Percentiles rank a stretch among this genome's conserved stretches.
Conservation (phyloP, 2,888 invertebrate genomes). For the Bugulina stolonifera region DNA sequence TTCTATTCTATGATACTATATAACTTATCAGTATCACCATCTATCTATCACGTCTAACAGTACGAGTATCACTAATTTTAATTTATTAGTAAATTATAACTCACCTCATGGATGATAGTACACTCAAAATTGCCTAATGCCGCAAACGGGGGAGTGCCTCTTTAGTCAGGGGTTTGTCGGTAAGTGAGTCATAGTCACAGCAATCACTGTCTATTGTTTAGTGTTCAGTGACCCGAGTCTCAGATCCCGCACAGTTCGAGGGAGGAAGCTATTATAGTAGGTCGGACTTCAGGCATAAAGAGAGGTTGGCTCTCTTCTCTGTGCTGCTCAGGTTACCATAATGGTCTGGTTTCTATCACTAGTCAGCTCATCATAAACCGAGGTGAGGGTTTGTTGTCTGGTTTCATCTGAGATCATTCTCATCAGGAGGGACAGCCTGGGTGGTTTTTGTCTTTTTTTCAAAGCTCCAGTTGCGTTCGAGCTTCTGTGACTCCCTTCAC, state of each 20-base stretch:
- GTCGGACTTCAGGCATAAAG: background rate
- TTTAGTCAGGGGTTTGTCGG: background rate
- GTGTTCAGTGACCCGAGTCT: background rate
- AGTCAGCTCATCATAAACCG: constrained; percentile 5
- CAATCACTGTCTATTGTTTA: background rate
- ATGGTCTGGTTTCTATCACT: background rate
- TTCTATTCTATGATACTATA: too few relatives aligned
- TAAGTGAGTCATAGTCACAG: too few relatives aligned
- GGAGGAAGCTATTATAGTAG: constrained; percentile 2
- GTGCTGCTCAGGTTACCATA: background rate
- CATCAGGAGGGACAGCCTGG: constrained; percentile 2
- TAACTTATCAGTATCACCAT: too few relatives aligned
- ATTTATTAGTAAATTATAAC: too few relatives aligned
- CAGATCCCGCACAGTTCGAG: background rate
- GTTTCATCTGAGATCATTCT: background rate
- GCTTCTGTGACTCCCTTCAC: background rate
- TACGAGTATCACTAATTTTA: too few relatives aligned
- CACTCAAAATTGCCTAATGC: too few relatives aligned
- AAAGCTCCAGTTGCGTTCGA: background rate
- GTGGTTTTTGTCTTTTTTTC: background rate
- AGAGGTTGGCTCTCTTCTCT: background rate
- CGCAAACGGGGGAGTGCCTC: background rate
- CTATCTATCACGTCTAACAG: too few relatives aligned
- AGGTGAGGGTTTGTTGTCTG: background rate
- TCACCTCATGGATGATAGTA: too few relatives aligned